phyloP scores from a whole-genome alignment of 2,113 vertebrate genomes.

The Fukomys damarensis region DNA sequence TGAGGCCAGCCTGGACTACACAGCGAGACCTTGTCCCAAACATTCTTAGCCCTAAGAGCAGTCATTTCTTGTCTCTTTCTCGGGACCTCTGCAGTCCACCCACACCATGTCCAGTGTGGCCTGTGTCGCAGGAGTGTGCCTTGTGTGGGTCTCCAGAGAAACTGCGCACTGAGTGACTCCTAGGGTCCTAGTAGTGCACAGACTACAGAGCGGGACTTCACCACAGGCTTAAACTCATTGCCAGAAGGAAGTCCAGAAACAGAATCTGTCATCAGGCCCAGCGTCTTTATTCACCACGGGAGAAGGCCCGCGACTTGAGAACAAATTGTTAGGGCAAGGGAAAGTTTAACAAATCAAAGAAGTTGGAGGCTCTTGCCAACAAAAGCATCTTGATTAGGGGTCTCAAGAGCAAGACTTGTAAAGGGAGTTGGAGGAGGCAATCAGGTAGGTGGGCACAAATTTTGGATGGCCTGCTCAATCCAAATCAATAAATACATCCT shows the following conservation, averaged over 20 bases:
- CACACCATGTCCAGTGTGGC: not conserved
- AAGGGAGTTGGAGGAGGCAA: not conserved
- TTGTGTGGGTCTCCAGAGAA: not conserved
- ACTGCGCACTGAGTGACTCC: not conserved
- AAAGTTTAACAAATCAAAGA: not conserved
- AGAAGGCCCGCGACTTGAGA: not conserved
- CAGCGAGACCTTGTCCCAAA: not conserved
- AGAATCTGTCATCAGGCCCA: too few species aligned
- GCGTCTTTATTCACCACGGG: not conserved
- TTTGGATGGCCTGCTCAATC: too few species aligned
- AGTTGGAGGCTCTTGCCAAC: not conserved
- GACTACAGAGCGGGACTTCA: not conserved
- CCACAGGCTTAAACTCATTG: not conserved
- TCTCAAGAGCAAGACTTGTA: too few species aligned
- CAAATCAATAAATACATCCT: not conserved
- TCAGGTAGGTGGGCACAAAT: not conserved
- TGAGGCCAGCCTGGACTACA: not conserved
- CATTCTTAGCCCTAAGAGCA: not conserved
- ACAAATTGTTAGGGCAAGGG: not conserved
- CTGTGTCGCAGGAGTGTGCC: too few species aligned
- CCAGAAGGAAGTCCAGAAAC: not conserved
- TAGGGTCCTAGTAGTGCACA: not conserved
- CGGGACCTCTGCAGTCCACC: not conserved
- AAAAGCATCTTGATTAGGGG: not conserved
- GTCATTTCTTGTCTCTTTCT: not conserved